Evolutionary conservation across 2,888 invertebrate species (phyloP).

Genomic region (Theodoxus fluviatilis): DNA sequence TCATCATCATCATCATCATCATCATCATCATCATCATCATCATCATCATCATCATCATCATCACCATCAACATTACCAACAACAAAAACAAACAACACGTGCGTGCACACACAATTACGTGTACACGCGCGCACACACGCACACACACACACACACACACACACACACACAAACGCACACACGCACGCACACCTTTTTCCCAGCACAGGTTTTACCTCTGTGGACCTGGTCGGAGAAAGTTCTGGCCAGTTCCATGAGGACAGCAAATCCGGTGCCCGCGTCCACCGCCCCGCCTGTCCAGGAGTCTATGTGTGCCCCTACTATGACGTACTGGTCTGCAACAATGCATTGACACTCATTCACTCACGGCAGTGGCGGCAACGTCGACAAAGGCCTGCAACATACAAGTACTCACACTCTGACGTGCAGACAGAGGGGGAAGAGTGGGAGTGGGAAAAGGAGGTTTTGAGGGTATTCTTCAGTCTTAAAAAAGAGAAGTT

Average conservation of each 20-base stretch:
- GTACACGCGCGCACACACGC: constrained; percentile 1
- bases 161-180: constrained; percentile 4
- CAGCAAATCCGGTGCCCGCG: constrained; percentile 49
- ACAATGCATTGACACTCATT: constrained; percentile 23
- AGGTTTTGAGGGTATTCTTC: no score
- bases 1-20: no score
- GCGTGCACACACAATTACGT: neutral
- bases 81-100: neutral
- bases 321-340: constrained; percentile 57
- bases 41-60: neutral
- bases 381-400: no score
- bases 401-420: no score
- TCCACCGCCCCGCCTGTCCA: constrained; percentile 55
- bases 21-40: neutral
- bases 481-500: no score
- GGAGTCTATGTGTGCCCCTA: constrained; percentile 57
- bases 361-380: no score
- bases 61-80: neutral
- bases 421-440: neutral
- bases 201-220: constrained; percentile 34
- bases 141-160: neutral
- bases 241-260: constrained; percentile 50
- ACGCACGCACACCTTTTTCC: neutral
- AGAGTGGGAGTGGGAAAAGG: no score
- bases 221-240: constrained; percentile 44